Evolutionary conservation across 2,797 vertebrate species (phyloP).

Genomic region (Pipistrellus kuhlii): DNA sequence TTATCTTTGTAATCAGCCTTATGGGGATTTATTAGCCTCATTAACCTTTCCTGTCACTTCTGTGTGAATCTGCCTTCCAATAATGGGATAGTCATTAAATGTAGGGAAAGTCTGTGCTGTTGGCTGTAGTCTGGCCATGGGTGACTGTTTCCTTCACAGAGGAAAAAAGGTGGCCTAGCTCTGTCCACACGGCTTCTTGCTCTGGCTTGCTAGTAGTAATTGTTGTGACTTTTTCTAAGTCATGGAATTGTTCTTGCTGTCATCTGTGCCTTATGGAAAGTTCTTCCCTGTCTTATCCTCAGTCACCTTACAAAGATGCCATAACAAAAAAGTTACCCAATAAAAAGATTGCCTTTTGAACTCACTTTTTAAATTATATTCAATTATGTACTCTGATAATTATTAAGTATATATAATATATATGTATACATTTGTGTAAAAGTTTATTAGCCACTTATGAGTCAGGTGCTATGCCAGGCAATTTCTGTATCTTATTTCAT

Average conservation of each 20-base stretch:
- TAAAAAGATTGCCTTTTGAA: conserved; percentile 24
- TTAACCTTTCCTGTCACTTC: conserved; percentile 69
- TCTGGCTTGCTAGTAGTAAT: neutral
- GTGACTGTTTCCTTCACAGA: conserved; percentile 38
- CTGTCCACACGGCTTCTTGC: neutral
- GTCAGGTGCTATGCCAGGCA: neutral
- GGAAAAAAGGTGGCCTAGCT: neutral
- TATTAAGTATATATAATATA: neutral
- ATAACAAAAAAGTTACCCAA: neutral
- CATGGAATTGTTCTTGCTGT: conserved; percentile 5
- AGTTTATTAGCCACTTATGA: conserved; percentile 28
- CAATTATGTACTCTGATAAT: neutral
- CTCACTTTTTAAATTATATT: conserved; percentile 53
- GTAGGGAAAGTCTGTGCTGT: conserved; percentile 50
- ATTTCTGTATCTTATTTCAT: conserved; percentile 53
- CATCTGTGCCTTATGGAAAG: conserved; percentile 32
- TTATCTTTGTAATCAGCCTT: conserved; percentile 63
- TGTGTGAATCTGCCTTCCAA: conserved; percentile 59
- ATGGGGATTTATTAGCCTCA: conserved; percentile 64
- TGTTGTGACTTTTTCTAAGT: conserved; percentile 18
- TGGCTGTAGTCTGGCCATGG: neutral
- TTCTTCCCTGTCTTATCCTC: conserved; percentile 1
- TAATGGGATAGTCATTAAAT: conserved; percentile 68
- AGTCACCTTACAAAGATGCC: neutral
- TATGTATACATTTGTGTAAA: neutral